Percentiles rank a stretch among this genome's conserved stretches.
phyloP scores from a whole-genome alignment of 2,113 vertebrate species.

The Girardinichthys multiradiatus region DNA sequence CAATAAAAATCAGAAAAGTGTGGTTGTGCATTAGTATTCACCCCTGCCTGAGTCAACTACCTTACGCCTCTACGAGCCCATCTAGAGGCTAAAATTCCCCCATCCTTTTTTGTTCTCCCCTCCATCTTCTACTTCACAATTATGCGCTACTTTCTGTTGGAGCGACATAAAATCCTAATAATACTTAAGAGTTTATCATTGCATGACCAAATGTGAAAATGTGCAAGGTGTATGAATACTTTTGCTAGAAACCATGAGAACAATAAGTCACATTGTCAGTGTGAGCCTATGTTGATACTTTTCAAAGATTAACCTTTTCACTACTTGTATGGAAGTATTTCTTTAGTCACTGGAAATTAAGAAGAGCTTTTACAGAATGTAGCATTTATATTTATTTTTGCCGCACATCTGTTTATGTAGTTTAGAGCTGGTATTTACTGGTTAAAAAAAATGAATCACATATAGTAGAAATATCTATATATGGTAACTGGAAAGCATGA shows the following conservation, averaged over 20 bases:
- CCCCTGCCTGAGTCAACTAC: no score
- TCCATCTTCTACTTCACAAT: not conserved
- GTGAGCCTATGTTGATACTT: constrained; percentile 3
- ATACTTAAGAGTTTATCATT: not conserved
- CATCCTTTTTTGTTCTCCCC: no score
- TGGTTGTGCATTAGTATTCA: not conserved
- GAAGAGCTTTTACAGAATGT: not conserved
- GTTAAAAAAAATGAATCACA: not conserved
- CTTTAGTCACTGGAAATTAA: not conserved
- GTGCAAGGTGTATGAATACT: not conserved
- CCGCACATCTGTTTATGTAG: constrained; percentile 49
- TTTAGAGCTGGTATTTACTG: constrained; percentile 25
- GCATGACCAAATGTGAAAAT: not conserved
- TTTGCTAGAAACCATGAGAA: constrained; percentile 5
- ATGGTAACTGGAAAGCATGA: not conserved
- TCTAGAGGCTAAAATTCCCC: no score
- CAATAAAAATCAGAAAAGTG: not conserved
- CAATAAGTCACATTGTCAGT: constrained; percentile 22
- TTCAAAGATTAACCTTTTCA: not conserved
- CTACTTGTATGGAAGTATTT: not conserved
- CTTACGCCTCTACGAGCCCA: no score
- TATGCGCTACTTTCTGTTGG: not conserved
- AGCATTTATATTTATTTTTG: not conserved
- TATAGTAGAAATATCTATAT: constrained; percentile 29
- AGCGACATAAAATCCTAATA: not conserved